Base-by-base conservation (phyloP, 2,797 vertebrate genomes). In the Tenualosa ilisha region DNA sequence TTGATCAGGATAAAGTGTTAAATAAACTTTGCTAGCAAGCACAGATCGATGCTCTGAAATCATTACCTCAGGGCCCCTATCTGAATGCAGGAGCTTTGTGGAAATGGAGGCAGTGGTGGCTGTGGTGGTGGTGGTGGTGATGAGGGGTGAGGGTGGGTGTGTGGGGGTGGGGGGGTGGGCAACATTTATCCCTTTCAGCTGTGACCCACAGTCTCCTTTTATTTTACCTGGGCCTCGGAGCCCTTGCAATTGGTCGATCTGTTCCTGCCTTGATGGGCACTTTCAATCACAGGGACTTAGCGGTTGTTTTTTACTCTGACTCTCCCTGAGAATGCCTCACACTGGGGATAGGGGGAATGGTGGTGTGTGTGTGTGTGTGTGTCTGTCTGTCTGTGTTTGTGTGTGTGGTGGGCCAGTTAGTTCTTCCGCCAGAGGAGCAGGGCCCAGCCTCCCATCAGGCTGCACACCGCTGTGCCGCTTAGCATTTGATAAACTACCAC, bases 171-270 rank as follows among this genome's bases (percentile, higher is more conserved):
- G 22, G 63, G 15, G 12, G 12, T 0, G 15, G 31, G 1, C 13
- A 15, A 75, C 68, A 75, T 75, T 40, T 40, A 72, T 72, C 68
- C 68, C 68, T 40, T 15, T 75, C 31, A 75, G 68, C 68, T 15
- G 3, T 17, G 15, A 31, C 37, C 68, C 37, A 40, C 31, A 43
- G 31, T 40, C 37, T 40, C 6, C 15, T 5, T 40, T 75, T 43
- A 6, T 31, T 31, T 31, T 31, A 31, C 31, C 68, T 75, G 2
- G 15, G 13, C 9, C 37, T 4, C 5, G 5, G 31, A 75, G 68
- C 31, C 37, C 63, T 24, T 12, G 63, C 63, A 65, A 31, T 65
- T 3, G 31, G 37, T 75, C 68, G 13, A 40, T 75, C 68, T 15
- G 40, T 20, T 43, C 31, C 68, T 31, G 17, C 31, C 5, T 40